Conservation (phyloP, 2,797 vertebrate genomes). For the Morus bassanus region DNA sequence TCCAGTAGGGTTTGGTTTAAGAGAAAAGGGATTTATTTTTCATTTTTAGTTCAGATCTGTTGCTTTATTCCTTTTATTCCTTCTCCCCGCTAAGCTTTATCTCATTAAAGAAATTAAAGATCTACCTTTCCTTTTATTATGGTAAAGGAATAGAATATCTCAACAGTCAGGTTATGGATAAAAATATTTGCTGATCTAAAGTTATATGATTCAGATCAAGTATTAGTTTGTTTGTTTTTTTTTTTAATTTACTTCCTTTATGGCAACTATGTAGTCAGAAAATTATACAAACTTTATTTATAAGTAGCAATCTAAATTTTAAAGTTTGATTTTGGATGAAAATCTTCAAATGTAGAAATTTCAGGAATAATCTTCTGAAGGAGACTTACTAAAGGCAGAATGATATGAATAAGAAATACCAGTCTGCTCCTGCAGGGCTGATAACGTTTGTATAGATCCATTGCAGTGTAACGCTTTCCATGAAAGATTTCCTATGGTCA, state of each 20-base stretch:
- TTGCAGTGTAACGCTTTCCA: neutral
- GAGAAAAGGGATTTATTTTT: neutral
- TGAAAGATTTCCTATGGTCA: neutral
- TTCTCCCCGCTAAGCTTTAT: neutral
- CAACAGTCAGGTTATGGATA: neutral
- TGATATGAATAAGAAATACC: neutral
- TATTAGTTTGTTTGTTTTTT: too few relatives aligned
- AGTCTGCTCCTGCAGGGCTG: neutral
- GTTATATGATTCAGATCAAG: neutral
- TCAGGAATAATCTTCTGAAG: neutral
- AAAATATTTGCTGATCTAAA: neutral
- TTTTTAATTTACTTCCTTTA: neutral
- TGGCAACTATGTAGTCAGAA: neutral
- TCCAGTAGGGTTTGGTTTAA: neutral
- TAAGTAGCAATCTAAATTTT: neutral
- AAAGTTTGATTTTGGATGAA: neutral
- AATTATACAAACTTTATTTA: neutral
- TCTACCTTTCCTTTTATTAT: neutral
- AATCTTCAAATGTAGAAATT: neutral
- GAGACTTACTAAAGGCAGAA: fast-evolving
- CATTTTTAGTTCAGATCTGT: neutral
- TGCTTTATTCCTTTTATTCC: neutral
- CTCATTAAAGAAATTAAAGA: neutral
- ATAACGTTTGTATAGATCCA: neutral
- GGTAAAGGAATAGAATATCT: neutral